Conservation (phyloP, 2,797 vertebrate species). For the Lophius americanus region DNA sequence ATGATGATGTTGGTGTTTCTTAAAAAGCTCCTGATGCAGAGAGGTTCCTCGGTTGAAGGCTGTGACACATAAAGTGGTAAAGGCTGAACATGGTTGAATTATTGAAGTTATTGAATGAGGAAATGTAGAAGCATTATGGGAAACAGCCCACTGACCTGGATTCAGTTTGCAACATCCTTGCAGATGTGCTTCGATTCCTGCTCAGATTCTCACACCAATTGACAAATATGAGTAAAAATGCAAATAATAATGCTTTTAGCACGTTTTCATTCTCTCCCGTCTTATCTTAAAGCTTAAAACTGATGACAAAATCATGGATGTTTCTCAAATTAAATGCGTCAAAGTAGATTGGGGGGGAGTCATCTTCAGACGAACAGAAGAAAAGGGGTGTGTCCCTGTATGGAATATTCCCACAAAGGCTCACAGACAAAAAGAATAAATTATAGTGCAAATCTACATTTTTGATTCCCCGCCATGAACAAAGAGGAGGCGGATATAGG, state of each 20-base stretch:
- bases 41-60: constrained; percentile 37
- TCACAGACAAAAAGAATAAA: too few species aligned
- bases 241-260: background rate
- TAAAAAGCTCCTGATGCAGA: constrained; percentile 42
- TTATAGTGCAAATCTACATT: too few species aligned
- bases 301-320: constrained; percentile 24
- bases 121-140: constrained; percentile 57
- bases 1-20: constrained; percentile 11
- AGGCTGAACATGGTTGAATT: constrained; percentile 71
- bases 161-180: constrained; percentile 41
- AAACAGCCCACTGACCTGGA: constrained; percentile 79
- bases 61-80: constrained; percentile 33
- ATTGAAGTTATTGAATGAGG: constrained; percentile 68
- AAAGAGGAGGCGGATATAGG: too few species aligned
- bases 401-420: too few species aligned
- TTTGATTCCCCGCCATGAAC: too few species aligned
- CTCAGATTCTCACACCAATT: constrained; percentile 1
- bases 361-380: too few species aligned
- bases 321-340: constrained; percentile 16
- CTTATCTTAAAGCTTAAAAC: constrained; percentile 11
- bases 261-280: background rate
- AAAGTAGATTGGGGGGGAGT: background rate
- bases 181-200: constrained; percentile 17
- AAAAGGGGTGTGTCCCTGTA: too few species aligned
- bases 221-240: background rate